Evolutionary conservation across 2,113 vertebrate genomes (phyloP), one percentile per base, ranked within the genome.

Genomic region (Dicaeum eximium): DNA sequence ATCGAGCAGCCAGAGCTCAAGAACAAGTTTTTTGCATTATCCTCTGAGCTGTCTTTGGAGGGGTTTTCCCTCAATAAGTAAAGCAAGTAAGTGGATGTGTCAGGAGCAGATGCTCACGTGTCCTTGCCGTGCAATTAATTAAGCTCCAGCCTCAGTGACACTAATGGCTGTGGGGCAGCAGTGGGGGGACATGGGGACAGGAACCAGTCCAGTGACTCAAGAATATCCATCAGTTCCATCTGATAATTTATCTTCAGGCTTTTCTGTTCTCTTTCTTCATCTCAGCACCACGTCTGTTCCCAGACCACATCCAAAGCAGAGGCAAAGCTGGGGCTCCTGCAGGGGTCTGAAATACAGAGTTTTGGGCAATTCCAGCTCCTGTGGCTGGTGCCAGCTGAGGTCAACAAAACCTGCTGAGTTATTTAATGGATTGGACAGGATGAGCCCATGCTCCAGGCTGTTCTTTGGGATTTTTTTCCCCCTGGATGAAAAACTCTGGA

Each of bases 371-470:
- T 53, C 7, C 13, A 37, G 61, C 51, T 64, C 61, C 61, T 24
- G 28, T 3, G 27, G 45, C 50, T 22, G 15, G 11, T 67, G 45
- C 44, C 61, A 61, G 5, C 44, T 51, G 50, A 89, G 44, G n/a
- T 50, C 71, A 50, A 48, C 42, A 65, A 50, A 80, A 44, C 24
- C 25, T 13, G 3, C 44, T 13, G 82, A 61, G 48, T 75, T 88
- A 38, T 33, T 84, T 48, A 45, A 66, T 37, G 58, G 27, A 30
- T 17, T 71, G 66, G 44, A 20, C 37, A 86, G n/a, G 20, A 57
- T 17, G 18, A 0, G 0, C 20, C 27, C 13, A 20, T 11, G 2
- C 47, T 54, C 38, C 40, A 53, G 44, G 44, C 7, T 73, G 78
- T 67, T 30, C 19, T 45, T 33, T 45, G 45, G 23, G 11, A 8